Evolutionary conservation across 1,140 invertebrate genomes (phyloP).

Genomic region (Hylaeus volcanicus): DNA sequence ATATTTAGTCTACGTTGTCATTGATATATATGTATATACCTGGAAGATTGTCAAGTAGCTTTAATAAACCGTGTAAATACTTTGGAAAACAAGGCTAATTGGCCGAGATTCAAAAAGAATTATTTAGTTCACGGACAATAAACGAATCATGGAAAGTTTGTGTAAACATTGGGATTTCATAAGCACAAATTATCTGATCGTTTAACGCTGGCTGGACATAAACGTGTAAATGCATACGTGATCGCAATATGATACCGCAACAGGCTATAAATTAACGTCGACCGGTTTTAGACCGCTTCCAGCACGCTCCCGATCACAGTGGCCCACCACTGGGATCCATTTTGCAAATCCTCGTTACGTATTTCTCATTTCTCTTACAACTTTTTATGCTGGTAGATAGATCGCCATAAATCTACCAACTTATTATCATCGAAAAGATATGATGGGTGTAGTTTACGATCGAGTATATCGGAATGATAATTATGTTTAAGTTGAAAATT

Average conservation of each 20-base stretch:
- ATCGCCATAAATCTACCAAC: too few species aligned
- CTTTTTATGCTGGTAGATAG: too few species aligned
- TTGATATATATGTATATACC: neutral
- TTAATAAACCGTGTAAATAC: neutral
- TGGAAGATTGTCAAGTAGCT: neutral
- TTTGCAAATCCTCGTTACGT: neutral
- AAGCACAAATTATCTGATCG: slow-evolving; percentile 29
- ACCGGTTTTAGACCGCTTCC: slow-evolving; percentile 23
- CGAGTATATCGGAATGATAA: too few species aligned
- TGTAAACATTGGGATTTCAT: neutral
- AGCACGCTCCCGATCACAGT: neutral
- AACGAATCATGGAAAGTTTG: slow-evolving; percentile 2
- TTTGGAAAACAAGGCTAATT: neutral
- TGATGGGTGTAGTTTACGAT: too few species aligned
- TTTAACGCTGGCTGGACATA: slow-evolving; percentile 4
- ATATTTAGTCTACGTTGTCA: neutral
- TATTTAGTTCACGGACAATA: neutral
- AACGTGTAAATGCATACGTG: slow-evolving; percentile 28
- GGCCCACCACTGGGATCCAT: neutral
- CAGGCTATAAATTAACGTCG: slow-evolving; percentile 14
- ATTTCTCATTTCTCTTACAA: neutral
- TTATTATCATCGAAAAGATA: too few species aligned
- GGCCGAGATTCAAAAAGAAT: slow-evolving; percentile 1
- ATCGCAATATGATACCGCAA: slow-evolving; percentile 8
- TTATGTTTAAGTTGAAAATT: too few species aligned